These are phyloP conservation scores for Salvator merianae DNA, from an alignment of 2,113 vertebrate species.

Conservation along the genomic window DNA sequence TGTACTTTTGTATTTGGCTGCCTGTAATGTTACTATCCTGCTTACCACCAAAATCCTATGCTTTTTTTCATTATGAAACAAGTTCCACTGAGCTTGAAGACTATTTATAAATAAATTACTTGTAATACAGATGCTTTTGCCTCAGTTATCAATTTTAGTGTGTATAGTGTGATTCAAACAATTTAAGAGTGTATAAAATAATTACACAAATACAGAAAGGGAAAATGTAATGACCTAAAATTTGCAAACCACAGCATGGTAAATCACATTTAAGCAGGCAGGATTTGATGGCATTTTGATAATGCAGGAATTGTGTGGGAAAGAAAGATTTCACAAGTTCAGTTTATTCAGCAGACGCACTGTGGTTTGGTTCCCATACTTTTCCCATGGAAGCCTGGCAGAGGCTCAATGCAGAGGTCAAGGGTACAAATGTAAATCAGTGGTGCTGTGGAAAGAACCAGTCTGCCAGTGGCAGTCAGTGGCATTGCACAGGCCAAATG, in stretches of 20 bases:
- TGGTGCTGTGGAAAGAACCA: no score
- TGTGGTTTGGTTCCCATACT: no score
- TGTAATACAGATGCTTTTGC: slow-evolving; percentile 5
- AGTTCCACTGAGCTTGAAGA: slow-evolving; percentile 43
- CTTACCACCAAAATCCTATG: slow-evolving; percentile 32
- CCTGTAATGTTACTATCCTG: not conserved
- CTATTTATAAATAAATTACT: slow-evolving; percentile 43
- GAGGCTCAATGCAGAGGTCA: no score
- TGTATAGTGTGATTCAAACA: not conserved
- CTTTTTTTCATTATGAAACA: not conserved
- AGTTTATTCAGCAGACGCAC: not conserved
- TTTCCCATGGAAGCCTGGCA: no score
- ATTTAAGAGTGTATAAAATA: not conserved
- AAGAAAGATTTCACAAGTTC: not conserved
- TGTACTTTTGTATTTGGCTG: slow-evolving; percentile 3
- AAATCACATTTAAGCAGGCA: not conserved
- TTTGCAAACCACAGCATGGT: no score
- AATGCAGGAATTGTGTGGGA: not conserved
- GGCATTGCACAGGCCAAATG: no score
- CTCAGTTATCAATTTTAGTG: accelerated
- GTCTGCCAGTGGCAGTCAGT: no score
- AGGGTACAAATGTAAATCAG: no score
- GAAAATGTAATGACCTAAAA: not conserved
- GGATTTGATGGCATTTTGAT: not conserved
- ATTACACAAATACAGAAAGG: not conserved